phyloP scores from a whole-genome alignment of 2,888 invertebrate genomes.

The Epistrophe eligans region DNA sequence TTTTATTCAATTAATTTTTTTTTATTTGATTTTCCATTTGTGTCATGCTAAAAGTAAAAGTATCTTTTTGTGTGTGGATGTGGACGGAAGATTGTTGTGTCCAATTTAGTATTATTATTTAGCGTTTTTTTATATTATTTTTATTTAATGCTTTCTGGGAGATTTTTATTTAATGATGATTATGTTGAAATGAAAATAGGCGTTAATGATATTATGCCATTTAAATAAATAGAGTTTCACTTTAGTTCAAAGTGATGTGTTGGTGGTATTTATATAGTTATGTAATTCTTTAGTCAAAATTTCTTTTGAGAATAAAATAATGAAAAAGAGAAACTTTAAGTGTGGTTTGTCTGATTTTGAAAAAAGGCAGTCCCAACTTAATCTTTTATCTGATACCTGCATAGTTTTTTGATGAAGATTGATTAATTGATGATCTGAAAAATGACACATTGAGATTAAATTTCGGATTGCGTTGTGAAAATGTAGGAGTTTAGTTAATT shows the following conservation, averaged over 20 bases:
- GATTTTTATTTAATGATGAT: constrained; percentile 34
- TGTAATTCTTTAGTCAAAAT: constrained; percentile 14
- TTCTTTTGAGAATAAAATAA: background rate
- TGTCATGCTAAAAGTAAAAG: constrained; percentile 74
- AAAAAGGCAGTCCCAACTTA: background rate
- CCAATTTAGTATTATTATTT: constrained; percentile 34
- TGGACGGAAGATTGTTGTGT: constrained; percentile 52
- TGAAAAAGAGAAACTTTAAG: background rate
- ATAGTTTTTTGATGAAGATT: background rate
- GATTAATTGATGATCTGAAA: background rate
- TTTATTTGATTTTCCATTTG: constrained; percentile 45
- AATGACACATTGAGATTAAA: background rate
- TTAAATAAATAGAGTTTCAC: constrained; percentile 24
- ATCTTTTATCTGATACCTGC: background rate
- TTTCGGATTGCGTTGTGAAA: background rate
- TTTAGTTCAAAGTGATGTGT: constrained; percentile 3
- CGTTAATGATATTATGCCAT: constrained; percentile 26
- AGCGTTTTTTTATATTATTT: constrained; percentile 5
- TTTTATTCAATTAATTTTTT: constrained; percentile 45
- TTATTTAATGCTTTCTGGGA: constrained; percentile 30
- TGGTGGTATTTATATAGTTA: background rate
- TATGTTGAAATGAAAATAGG: constrained; percentile 23
- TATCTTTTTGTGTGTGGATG: constrained; percentile 41
- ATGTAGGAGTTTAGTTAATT: background rate
- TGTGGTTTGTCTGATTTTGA: background rate